Conservation (phyloP, 2,797 vertebrate species). For the Urocyon cinereoargenteus region DNA sequence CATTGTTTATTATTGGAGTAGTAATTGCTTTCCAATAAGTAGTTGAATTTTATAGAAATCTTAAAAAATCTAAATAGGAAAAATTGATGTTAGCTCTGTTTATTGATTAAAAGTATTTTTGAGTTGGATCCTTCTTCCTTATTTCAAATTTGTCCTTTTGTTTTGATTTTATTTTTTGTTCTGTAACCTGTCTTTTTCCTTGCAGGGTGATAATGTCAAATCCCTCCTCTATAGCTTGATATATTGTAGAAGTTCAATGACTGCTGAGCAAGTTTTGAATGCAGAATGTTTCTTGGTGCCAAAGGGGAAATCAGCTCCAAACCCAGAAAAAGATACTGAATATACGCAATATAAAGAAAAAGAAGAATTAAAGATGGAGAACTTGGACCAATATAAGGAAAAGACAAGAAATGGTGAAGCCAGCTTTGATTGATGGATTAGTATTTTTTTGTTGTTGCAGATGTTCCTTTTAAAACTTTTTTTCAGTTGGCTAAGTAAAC, state of each 20-base stretch:
- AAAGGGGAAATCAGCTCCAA: constrained; percentile 64
- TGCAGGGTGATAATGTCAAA: constrained; percentile 86
- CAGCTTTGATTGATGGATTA: constrained; percentile 25
- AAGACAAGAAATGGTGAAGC: constrained; percentile 60
- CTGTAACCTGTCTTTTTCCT: constrained; percentile 71
- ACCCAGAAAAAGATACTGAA: constrained; percentile 65
- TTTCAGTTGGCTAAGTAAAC: constrained; percentile 69
- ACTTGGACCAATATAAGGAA: constrained; percentile 37
- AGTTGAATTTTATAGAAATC: constrained; percentile 16
- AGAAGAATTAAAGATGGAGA: constrained; percentile 35
- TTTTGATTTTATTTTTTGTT: constrained; percentile 70
- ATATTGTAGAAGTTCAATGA: constrained; percentile 82
- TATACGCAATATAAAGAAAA: constrained; percentile 60
- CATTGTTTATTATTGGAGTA: constrained; percentile 45
- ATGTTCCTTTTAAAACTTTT: constrained; percentile 50
- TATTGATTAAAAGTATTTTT: constrained; percentile 44
- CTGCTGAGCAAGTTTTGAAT: constrained; percentile 85
- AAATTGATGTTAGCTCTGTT: constrained; percentile 31
- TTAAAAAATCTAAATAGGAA: constrained; percentile 48
- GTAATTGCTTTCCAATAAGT: background rate
- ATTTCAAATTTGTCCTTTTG: background rate
- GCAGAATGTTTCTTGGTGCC: constrained; percentile 82
- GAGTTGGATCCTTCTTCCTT: background rate
- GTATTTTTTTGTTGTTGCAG: constrained; percentile 38
- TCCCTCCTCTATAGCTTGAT: constrained; percentile 85